A percentile compares a stretch with the other conserved stretches of the same genome.
phyloP scores from a whole-genome alignment of 2,888 invertebrate species.

The Formica aserva region DNA sequence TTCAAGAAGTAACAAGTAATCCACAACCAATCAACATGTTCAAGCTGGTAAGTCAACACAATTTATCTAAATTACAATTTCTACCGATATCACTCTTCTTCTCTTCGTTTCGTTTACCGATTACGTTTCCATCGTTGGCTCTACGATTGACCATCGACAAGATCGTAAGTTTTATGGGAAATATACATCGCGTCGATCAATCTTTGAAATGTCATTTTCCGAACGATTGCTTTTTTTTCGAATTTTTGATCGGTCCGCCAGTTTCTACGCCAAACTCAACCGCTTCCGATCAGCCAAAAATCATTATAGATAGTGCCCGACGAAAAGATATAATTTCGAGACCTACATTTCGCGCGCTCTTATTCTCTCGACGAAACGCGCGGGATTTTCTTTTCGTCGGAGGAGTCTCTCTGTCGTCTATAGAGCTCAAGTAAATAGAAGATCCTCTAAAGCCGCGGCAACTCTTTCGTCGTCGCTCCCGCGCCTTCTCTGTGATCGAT shows the following conservation, averaged over 20 bases:
- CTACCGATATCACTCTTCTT: not conserved
- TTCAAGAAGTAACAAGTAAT: conserved; percentile 81
- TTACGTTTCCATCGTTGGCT: not conserved
- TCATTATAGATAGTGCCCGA: not conserved
- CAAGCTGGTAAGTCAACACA: conserved; percentile 84
- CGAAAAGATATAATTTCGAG: not conserved
- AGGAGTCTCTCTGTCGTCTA: not conserved
- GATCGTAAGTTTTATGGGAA: not conserved
- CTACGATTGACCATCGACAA: conserved; percentile 10
- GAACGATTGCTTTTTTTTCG: not conserved
- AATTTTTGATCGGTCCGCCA: not conserved
- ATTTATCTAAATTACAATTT: conserved; percentile 9
- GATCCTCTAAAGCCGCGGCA: conserved; percentile 14
- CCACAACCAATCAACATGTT: conserved; percentile 83
- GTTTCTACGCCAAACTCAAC: not conserved
- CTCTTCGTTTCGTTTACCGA: not conserved
- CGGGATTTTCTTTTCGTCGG: conserved; percentile 22
- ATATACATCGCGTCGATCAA: not conserved
- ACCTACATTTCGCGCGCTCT: not conserved
- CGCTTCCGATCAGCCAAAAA: not conserved
- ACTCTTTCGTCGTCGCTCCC: conserved; percentile 38
- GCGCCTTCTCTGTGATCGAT: conserved; percentile 52
- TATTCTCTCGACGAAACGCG: not conserved
- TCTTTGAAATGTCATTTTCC: conserved; percentile 18
- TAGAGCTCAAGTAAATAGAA: conserved; percentile 22